phyloP scores from a whole-genome alignment of 2,113 vertebrate species.

The Brachionichthys hirsutus region DNA sequence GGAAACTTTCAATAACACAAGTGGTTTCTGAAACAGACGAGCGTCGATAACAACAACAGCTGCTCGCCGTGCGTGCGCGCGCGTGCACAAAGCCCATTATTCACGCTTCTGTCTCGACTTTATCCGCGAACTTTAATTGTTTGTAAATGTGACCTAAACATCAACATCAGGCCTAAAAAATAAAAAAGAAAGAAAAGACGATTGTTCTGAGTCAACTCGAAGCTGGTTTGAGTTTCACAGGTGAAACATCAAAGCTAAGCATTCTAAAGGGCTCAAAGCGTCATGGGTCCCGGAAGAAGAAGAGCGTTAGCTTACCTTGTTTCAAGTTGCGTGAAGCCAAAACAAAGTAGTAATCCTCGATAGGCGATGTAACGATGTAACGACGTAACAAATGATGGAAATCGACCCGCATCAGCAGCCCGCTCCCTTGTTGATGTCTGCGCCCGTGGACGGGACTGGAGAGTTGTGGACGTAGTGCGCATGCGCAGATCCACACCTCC shows the following conservation, averaged over 20 bases:
- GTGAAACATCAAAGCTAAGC: slow-evolving; percentile 10
- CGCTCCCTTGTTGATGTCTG: slow-evolving; percentile 76
- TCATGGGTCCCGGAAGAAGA: no score
- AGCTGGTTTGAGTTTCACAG: slow-evolving; percentile 51
- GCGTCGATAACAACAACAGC: slow-evolving; percentile 46
- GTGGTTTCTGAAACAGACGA: slow-evolving; percentile 4
- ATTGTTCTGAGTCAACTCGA: slow-evolving; percentile 58
- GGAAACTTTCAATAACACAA: not conserved
- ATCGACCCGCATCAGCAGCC: slow-evolving; percentile 63
- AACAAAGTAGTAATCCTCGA: slow-evolving; percentile 32
- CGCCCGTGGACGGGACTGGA: slow-evolving; percentile 68
- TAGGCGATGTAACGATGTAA: slow-evolving; percentile 37
- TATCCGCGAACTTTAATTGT: not conserved
- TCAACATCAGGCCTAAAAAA: slow-evolving; percentile 22
- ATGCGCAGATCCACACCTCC: slow-evolving; percentile 81
- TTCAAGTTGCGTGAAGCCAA: slow-evolving; percentile 24
- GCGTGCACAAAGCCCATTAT: slow-evolving; percentile 1
- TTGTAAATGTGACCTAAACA: not conserved
- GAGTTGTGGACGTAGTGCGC: slow-evolving; percentile 77
- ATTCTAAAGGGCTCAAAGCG: slow-evolving; percentile 13
- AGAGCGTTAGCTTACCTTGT: slow-evolving; percentile 55
- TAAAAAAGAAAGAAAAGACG: slow-evolving; percentile 29
- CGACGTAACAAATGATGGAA: slow-evolving; percentile 55
- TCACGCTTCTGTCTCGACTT: slow-evolving; percentile 5
- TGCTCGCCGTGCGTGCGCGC: not conserved